Evolutionary conservation across 2,797 vertebrate genomes (phyloP), one percentile per base, ranked within the genome.

Genomic region (Buphagus erythrorhynchus): DNA sequence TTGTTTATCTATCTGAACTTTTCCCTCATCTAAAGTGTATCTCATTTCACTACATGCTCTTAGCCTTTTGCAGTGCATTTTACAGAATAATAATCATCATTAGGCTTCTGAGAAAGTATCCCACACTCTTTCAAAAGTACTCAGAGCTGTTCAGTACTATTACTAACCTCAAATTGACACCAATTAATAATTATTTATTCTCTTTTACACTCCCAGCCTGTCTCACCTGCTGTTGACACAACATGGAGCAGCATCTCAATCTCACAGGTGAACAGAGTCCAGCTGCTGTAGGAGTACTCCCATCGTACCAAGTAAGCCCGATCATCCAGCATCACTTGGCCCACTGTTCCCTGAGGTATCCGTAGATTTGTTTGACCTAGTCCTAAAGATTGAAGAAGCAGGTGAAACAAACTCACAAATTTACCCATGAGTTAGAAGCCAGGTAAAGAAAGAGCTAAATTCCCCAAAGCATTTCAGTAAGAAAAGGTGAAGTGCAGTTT

Each of bases 211-310:
- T 61, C 55, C 45, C 4, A 16, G 48, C 13, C 22, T 71, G 38
- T 66, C 88, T 95, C 97, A 99, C 99, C 99, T 98, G 99, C 99
- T 28, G 99, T 99, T 2, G 99, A 99, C 49, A 99, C 99, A 10
- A 99, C 99, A 17, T 99, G 99, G 13, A 99, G 99, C 86, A 99
- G 98, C 99, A 99, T 99, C 97, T 99, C 99, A 76, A 99, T 99
- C 98, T 99, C 99, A 8, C 99, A 99, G 38, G 99, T 99, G 95
- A 99, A 99, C 48, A 99, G 98, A 13, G 99, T 99, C 99, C 99
- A 99, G 95, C 99, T 98, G 96, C 99, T 99, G 90, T 99, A 99
- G 14, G 99, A 99, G 94, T 99, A 99, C 4, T 99, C 99, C 99
- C 99, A 99, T 66, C 99, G 99, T 19, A 99, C 99, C 95, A 99